Base-by-base conservation (phyloP, 2,888 invertebrate species). In the Agriopis leucophaearia region DNA sequence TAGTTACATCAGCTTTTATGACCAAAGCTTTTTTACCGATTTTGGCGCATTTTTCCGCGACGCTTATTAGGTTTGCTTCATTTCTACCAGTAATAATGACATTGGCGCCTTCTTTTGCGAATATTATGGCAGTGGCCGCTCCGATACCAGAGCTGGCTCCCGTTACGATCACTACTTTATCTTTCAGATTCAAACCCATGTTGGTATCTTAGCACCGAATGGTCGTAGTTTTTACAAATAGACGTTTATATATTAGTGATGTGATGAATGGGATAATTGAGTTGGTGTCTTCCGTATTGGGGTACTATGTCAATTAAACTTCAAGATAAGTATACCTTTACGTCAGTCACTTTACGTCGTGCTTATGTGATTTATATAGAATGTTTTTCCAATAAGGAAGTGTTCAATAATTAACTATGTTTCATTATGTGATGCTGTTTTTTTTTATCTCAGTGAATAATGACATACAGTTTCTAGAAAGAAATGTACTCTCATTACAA, bases 121-220 rank as follows among this genome's bases (percentile, higher is more conserved):
- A 95, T 50, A 94, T 89, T 0, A 95, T 74, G 0, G 96, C 96
- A 0, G 96, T 94, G 0, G 95, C 95, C 0, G 95, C 95, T 1
- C 96, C 96, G 51, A 96, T 96, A 0, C 96, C 96, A 6, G 96
- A 96, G 79, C 96, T 95, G 0, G 95, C 95, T 8, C 96, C 88
- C 1, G 86, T 87, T 0, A 88, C 74, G 4, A 88, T 62, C 0
- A 87, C 84, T 0, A 86, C 85, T 80, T 86, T 88, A 16, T 80
- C 58, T 12, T 59, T 59, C n/a, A 59, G 75, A 54, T 61, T 61
- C 40, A 87, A 87, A 77, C 79, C 80, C 86, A 87, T 85, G 5
- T 70, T 62, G 3, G 15, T 47, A 6, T n/a, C 55, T 27, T 42
- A 13, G 42, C 36, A 15, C 36, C 5, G 15, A 45, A 57, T 45